Base-by-base conservation (phyloP, 2,888 invertebrate species). In the Ditula angustiorana region DNA sequence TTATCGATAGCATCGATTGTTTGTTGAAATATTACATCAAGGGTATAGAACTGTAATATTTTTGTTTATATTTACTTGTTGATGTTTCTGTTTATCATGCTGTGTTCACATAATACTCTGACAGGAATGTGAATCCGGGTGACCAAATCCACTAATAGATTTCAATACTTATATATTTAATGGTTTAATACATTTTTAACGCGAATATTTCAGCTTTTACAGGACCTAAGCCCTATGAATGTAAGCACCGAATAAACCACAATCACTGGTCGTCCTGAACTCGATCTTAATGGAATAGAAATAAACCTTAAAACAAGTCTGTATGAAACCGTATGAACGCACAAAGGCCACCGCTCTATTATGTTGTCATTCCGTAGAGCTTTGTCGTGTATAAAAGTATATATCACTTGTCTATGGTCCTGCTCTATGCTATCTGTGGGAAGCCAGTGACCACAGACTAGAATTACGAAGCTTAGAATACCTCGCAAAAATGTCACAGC, bases 301-400 rank as follows among this genome's bases (percentile, higher is more conserved):
- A 21, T 52, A 63, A 63, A 33, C 44, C 26, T 33, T 30, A 49
- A 50, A 57, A 33, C 4, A 24, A 33, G 19, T 11, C 10, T 2
- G 13, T 21, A 10, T 11, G 23, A 55, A 7, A n/a, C 10, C 8
- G 19, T 47, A 59, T 61, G 66, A 67, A 61, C 58, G 26, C 65
- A 58, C 69, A 68, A 68, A 69, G 66, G 41, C 23, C 53, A 62
- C 66, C 62, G 61, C 66, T 46, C 69, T 67, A 71, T 71, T 69
- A 70, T 71, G 66, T 68, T 71, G 71, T 69, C 70, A 70, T 68
- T 65, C 69, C 71, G 61, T 65, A 60, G 60, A 61, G 65, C 35
- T 57, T 58, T 62, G 58, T 33, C 64, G 53, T 64, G 30, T 35
- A 33, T n/a, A 21, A 33, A 30, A 23, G 19, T 5, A 7, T 53